Base-by-base conservation (phyloP, 2,797 vertebrate species). In the Syndactyla subalaris region DNA sequence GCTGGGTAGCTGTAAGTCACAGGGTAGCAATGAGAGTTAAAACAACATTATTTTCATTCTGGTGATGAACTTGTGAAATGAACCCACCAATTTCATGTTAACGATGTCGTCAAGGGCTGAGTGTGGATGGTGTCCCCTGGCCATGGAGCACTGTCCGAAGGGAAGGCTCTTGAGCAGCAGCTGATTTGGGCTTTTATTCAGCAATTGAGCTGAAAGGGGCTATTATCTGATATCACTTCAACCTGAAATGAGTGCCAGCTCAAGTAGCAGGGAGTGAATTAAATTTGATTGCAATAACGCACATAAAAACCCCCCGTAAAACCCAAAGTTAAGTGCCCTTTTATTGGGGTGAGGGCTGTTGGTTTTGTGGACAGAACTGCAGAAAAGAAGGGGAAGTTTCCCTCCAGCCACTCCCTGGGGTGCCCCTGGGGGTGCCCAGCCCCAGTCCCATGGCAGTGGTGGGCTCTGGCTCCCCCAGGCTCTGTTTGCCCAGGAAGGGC, bases 221-320 rank as follows among this genome's bases (percentile, higher is more conserved):
- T 82, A 75, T 92, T 88, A 92, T 72, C 57, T 91, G 80, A 67
- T 74, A 89, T 61, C 65, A 58, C 76, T 92, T 49, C 30, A 68
- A 30, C 71, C 79, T 12, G 21, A 67, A 94, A 78, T 46, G 74
- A 92, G 84, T 63, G 91, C 86, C 82, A 39, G 88, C 48, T 94
- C 94, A 88, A 67, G 74, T 34, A 80, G 89, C 85, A 81, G 82
- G 80, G 72, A 92, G 66, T 85, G 94, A 96, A 96, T 96, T 85
- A 91, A 95, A 94, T 89, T 58, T 87, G 86, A 87, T 83, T 94
- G 95, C 89, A 46, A n/a, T 86, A 71, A 76, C 6, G 72, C 14
- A 29, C 87, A 52, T 74, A 62, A 87, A 89, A 45, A 66, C 21
- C 62, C 70, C 4, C 15, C 11, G 12, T 85, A 86, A 86, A 88